A percentile compares a stretch with the other conserved stretches of the same genome.
These are phyloP conservation scores for Phalera bucephala DNA, from an alignment of 2,888 invertebrate genomes.

Conservation along the genomic window DNA sequence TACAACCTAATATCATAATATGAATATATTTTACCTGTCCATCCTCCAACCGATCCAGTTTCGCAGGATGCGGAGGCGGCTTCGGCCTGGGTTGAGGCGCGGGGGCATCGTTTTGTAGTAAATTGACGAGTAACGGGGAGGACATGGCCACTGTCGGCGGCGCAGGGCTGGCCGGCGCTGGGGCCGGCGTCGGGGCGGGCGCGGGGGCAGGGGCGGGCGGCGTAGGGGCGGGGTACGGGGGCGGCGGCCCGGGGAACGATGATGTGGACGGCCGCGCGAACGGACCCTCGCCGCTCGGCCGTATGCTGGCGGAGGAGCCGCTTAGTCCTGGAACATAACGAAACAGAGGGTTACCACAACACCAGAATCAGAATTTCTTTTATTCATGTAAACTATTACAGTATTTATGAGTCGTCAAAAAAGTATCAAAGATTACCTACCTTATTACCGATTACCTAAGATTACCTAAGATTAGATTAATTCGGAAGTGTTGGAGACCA, in stretches of 20 bases:
- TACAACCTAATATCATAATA: no score
- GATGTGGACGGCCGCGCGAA: conserved; percentile 59
- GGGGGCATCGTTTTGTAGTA: conserved; percentile 92
- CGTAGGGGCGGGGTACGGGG: conserved; percentile 54
- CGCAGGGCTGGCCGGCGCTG: conserved; percentile 12
- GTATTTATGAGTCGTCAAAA: no score
- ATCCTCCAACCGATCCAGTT: conserved; percentile 66
- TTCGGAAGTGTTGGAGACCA: no score
- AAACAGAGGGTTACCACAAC: no score
- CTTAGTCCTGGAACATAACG: conserved; percentile 41
- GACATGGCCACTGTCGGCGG: conserved; percentile 87
- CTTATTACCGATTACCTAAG: no score
- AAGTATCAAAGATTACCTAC: no score
- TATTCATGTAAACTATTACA: no score
- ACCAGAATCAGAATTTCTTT: no score
- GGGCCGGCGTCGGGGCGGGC: conserved; percentile 6
- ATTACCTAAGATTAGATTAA: no score
- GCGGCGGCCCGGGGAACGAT: conserved; percentile 64
- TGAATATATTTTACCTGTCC: conserved; percentile 51
- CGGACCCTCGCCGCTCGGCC: conserved; percentile 42
- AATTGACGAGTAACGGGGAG: conserved; percentile 95
- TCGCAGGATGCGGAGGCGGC: conserved; percentile 61
- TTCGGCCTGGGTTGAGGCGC: conserved; percentile 60
- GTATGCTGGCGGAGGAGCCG: conserved; percentile 33
- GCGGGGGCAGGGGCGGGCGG: conserved; percentile 12